Conservation (phyloP, 1,140 invertebrate genomes). For the Ips nitidus region DNA sequence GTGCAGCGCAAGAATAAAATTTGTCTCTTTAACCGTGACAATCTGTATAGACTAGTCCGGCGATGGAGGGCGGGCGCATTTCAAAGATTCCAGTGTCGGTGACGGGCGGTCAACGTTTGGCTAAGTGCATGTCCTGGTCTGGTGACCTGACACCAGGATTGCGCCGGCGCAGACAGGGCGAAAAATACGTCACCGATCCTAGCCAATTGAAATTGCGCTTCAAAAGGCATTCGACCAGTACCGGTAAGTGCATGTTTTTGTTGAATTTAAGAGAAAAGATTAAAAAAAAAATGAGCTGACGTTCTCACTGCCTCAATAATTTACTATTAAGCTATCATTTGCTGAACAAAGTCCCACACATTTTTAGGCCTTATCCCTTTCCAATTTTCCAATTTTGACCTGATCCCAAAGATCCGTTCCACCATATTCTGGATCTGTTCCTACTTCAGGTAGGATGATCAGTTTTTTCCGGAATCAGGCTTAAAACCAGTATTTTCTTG, state of each 20-base stretch:
- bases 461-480: constrained; percentile 11
- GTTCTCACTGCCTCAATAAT: not conserved
- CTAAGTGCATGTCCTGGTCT: constrained; percentile 53
- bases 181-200: constrained; percentile 70
- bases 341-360: not conserved
- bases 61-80: constrained; percentile 44
- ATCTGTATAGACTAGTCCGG: constrained; percentile 46
- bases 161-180: constrained; percentile 61
- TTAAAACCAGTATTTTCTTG: constrained; percentile 6
- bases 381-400: constrained; percentile 15
- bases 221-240: constrained; percentile 56
- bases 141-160: constrained; percentile 62
- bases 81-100: constrained; percentile 51
- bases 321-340: not conserved
- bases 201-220: constrained; percentile 67
- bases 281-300: not conserved
- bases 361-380: constrained; percentile 13
- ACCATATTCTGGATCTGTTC: constrained; percentile 24
- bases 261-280: not conserved
- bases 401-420: constrained; percentile 9
- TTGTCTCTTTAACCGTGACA: too few relatives aligned
- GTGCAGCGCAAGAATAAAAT: too few relatives aligned
- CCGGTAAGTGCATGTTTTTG: constrained; percentile 38
- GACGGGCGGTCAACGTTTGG: constrained; percentile 45
- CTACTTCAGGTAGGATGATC: constrained; percentile 36